A percentile compares a stretch with the other conserved stretches of the same genome.
Conservation (phyloP, 1,140 invertebrate genomes). For the Asobara japonica region DNA sequence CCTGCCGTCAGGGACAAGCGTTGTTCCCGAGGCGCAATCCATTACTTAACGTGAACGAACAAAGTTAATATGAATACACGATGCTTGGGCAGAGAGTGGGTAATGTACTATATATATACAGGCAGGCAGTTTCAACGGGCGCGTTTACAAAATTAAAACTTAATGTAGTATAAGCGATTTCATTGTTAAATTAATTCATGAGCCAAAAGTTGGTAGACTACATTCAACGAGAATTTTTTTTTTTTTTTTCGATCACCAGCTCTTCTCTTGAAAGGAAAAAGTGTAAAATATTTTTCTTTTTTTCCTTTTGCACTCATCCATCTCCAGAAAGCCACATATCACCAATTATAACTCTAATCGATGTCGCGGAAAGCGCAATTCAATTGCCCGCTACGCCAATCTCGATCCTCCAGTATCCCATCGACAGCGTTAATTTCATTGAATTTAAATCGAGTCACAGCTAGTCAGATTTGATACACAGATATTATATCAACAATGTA, state of each 20-base stretch:
- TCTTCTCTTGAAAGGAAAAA: too few relatives aligned
- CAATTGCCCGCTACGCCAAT: too few relatives aligned
- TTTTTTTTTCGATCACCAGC: neutral
- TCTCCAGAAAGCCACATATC: too few relatives aligned
- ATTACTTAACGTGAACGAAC: slow-evolving; percentile 44
- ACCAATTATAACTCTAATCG: too few relatives aligned
- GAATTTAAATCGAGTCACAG: neutral
- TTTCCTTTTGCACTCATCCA: too few relatives aligned
- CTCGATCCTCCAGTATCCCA: too few relatives aligned
- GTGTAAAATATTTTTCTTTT: too few relatives aligned
- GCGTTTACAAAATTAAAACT: slow-evolving; percentile 58
- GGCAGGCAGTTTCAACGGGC: neutral
- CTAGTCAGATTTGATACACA: neutral
- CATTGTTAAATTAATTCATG: slow-evolving; percentile 58
- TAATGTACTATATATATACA: slow-evolving; percentile 21
- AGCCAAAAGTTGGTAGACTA: slow-evolving; percentile 41
- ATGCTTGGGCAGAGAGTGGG: slow-evolving; percentile 6
- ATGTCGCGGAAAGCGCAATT: too few relatives aligned
- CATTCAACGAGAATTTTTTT: neutral
- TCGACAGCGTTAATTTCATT: neutral
- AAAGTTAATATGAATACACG: slow-evolving; percentile 44
- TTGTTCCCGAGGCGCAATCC: slow-evolving; percentile 43
- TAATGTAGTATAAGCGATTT: slow-evolving; percentile 58
- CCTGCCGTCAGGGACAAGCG: slow-evolving; percentile 51
- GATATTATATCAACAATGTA: neutral